Evolutionary conservation across 2,888 invertebrate genomes (phyloP), one percentile per base, ranked within the genome.

Genomic region (Teinopalpus imperialis): DNA sequence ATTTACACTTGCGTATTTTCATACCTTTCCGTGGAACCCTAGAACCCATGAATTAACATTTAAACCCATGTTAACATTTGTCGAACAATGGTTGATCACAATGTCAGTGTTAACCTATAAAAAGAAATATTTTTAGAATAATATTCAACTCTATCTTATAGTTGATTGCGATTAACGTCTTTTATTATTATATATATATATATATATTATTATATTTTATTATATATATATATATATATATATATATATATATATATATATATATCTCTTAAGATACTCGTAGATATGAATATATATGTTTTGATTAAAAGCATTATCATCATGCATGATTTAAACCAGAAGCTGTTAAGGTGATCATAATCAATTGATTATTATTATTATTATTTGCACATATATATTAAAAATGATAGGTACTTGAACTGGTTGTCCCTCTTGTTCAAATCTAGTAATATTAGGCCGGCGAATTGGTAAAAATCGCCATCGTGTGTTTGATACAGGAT

Each of bases 21-120:
- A 32, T 44, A 85, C 87, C 69, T 81, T 85, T 54, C 83, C 81
- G 55, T 79, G 68, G 59, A 83, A 87, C 20, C 81, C 86, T 69
- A 80, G 63, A 4, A 65, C 61, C 81, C 82, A 82, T 41, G 51
- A 48, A 6, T 70, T 72, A 30, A 70, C 32, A 50, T 78, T 72
- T 26, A 86, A 57, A 7, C 83, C 85, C 50, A 88, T 66, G 64
- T 88, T 87, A 24, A 66, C 54, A 61, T 88, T 88, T 23, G 88
- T 86, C 16, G 85, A 71, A 53, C 86, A 87, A 58, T 88, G 87
- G 57, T 88, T 88, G 54, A 88, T 64, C 32, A 88, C 54, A 24
- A 87, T 53, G 52, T 88, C 85, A 52, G 71, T 70, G 53, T 88
- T 87, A 26, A 83, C 80, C 88, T 88, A 68, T 23, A 43, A 74